Evolutionary conservation across 2,888 invertebrate species (phyloP).

Genomic region (Drosophila lacicola): DNA sequence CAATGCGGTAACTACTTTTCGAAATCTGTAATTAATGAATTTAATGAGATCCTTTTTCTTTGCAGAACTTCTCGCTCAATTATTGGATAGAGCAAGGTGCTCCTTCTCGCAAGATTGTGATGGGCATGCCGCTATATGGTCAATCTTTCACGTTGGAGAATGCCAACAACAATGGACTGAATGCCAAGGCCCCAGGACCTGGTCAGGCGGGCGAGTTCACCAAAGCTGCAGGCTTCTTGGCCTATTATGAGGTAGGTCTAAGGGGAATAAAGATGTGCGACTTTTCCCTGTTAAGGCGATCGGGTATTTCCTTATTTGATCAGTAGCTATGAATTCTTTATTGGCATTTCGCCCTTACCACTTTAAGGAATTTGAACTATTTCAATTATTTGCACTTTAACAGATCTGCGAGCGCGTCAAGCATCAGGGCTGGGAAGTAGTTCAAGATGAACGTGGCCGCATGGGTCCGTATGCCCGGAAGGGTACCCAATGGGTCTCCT

Average conservation of each 20-base stretch:
- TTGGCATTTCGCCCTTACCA: no score
- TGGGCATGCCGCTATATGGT: slow-evolving; percentile 96
- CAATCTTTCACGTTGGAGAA: slow-evolving; percentile 91
- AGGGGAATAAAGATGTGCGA: neutral
- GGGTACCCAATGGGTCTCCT: slow-evolving; percentile 96
- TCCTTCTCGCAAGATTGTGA: slow-evolving; percentile 91
- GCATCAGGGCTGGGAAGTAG: slow-evolving; percentile 91
- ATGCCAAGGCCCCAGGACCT: slow-evolving; percentile 91
- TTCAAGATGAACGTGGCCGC: slow-evolving; percentile 90
- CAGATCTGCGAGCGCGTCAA: slow-evolving; percentile 93
- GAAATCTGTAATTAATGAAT: slow-evolving; percentile 86
- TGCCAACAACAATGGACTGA: slow-evolving; percentile 88
- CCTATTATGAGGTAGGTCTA: slow-evolving; percentile 91
- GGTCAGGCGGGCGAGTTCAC: slow-evolving; percentile 95
- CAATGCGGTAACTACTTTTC: slow-evolving; percentile 89
- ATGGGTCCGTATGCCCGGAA: slow-evolving; percentile 96
- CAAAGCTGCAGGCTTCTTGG: slow-evolving; percentile 92
- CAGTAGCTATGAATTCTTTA: no score
- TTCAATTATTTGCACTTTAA: neutral
- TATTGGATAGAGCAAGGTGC: slow-evolving; percentile 96
- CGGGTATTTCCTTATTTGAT: no score
- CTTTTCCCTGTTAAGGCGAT: no score
- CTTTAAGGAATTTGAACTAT: no score
- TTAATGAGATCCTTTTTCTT: neutral
- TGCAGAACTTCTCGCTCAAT: slow-evolving; percentile 93